Base-by-base conservation (phyloP, 2,888 invertebrate species). In the Escarpia spicata region DNA sequence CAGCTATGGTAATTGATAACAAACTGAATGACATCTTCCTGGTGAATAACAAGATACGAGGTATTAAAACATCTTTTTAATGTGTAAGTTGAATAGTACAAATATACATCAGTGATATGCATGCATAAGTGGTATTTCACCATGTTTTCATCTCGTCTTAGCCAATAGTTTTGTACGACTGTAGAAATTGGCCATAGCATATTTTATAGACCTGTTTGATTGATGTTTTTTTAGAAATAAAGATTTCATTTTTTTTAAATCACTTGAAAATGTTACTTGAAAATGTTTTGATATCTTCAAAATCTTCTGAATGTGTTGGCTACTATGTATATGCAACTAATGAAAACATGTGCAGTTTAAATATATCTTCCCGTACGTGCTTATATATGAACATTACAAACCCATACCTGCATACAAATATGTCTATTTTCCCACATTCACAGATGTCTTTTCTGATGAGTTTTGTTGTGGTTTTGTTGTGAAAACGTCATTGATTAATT, bases 11-110 rank as follows among this genome's bases (percentile, higher is more conserved):
- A 37, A 37, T 37, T 37, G 37, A 37, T 37, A 37, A 37, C 10
- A 10, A 45, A 60, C 60, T 19, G 60, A 60, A 75, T 75, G 75
- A 26, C 19, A 6, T 75, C 26, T 75, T 75, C 26, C 6, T 8
- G 9, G 52, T 52, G n/a, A 26, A 75, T 26, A 0, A 75, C 75
- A 75, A 75, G 6, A 75, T 2, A 75, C 75, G 19, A 75, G 4
- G 75, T 75, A 75, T 75, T 75, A 75, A 75, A 75, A 75, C 75
- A 75, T 75, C 19, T 75, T 75, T 52, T 75, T 75, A 75, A 75
- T 75, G 19, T 75, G 75, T 75, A 75, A 75, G 75, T 75, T 75
- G 75, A 26, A 75, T 75, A 75, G 75, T 75, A 75, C 75, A 75
- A 75, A 75, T 75, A 75, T 75, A 75, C 75, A 75, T 75, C 75